Percentiles rank a stretch among this genome's conserved stretches.
Conservation (phyloP, 1,140 invertebrate species). For the Panonychus citri region DNA sequence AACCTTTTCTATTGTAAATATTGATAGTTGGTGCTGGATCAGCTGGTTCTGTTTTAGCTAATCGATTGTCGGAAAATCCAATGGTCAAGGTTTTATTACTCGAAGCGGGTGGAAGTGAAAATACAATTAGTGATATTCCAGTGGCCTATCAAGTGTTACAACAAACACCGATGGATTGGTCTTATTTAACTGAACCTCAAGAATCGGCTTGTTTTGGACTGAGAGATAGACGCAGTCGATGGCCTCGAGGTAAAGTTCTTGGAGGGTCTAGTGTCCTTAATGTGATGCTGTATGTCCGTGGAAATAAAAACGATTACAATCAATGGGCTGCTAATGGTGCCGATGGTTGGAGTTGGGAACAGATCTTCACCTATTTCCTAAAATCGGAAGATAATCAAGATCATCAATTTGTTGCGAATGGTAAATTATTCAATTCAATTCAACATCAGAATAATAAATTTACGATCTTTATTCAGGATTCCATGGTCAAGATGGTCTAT, state of each 20-base stretch:
- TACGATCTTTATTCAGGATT: no score
- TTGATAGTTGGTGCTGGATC: not conserved
- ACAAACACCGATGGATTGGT: conserved; percentile 63
- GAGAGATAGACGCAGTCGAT: conserved; percentile 30
- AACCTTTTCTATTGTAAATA: no score
- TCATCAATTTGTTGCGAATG: no score
- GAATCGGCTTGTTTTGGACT: conserved; percentile 39
- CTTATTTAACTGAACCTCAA: conserved; percentile 70
- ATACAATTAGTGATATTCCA: not conserved
- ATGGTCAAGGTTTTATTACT: not conserved
- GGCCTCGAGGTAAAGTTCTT: conserved; percentile 14
- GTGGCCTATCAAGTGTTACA: conserved; percentile 28
- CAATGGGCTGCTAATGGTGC: conserved; percentile 61
- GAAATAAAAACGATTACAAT: conserved; percentile 73
- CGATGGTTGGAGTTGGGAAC: conserved; percentile 35
- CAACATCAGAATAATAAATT: no score
- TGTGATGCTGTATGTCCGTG: conserved; percentile 78
- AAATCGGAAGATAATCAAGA: conserved; percentile 23
- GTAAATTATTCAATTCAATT: no score
- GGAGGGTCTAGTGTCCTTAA: conserved; percentile 70
- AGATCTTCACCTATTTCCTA: conserved; percentile 31
- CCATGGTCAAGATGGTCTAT: conserved; percentile 47
- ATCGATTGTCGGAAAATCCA: not conserved
- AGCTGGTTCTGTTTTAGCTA: not conserved
- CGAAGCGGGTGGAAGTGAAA: not conserved